A percentile compares a stretch with the other conserved stretches of the same genome.
Conservation (phyloP, 2,113 vertebrate genomes). For the Cromileptes altivelis region DNA sequence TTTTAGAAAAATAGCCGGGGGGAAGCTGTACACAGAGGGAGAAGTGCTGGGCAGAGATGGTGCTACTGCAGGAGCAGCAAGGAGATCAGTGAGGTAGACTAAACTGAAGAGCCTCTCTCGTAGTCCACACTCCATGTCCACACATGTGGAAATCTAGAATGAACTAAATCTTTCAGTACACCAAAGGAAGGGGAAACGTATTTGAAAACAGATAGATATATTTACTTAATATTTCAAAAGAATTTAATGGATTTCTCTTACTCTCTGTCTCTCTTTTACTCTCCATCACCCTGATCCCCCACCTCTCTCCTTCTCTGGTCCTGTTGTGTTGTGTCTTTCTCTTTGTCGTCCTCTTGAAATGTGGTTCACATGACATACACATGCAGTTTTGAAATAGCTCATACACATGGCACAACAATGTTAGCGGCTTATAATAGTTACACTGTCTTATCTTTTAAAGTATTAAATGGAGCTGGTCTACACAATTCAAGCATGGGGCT, state of each 20-base stretch:
- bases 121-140: constrained; percentile 21
- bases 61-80: constrained; percentile 33
- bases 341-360: not conserved
- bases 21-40: constrained; percentile 6
- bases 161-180: constrained; percentile 74
- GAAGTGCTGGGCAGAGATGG: constrained; percentile 29
- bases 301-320: constrained; percentile 6
- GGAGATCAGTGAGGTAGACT: constrained; percentile 29
- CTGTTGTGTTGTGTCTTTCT: constrained; percentile 2
- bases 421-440: not conserved
- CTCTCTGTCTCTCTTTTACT: constrained; percentile 15
- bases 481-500: not conserved
- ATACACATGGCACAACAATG: not conserved
- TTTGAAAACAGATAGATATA: constrained; percentile 63
- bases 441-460: not conserved
- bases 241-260: constrained; percentile 80
- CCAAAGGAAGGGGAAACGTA: constrained; percentile 24
- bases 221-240: constrained; percentile 82
- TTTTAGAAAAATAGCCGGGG: constrained; percentile 49
- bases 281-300: not conserved
- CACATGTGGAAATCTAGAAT: constrained; percentile 51
- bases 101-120: constrained; percentile 15
- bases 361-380: not conserved
- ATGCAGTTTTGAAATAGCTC: not conserved
- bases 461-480: not conserved